Evolutionary conservation across 2,888 invertebrate genomes (phyloP), one percentile per base, ranked within the genome.

Genomic region (Polymixis flavicincta): DNA sequence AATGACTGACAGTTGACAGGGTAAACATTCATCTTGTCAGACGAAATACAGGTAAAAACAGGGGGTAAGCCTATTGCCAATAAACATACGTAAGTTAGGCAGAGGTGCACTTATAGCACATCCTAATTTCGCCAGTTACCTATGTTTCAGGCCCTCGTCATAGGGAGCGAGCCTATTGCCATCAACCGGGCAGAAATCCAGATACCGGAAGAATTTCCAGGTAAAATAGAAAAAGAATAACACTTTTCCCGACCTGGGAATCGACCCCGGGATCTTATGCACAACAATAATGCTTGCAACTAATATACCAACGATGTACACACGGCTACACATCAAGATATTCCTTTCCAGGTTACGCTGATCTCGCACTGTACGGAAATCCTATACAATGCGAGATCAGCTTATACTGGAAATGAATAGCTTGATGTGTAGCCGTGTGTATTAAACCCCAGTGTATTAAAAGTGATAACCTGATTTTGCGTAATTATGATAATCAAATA

Each of bases 1-100:
- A 81, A 81, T 55, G 65, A 66, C 65, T 50, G 74, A 57, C 69
- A 45, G n/a, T 28, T 45, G 55, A 14, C 76, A 74, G 52, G 3
- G 9, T n/a, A 78, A 42, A 37, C n/a, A 70, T 76, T 57, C 19
- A 52, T 70, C 69, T 76, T 82, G 60, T 50, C 59, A 54, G 54
- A 50, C 22, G 32, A 65, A 54, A 25, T 52, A 5, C 25, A 60
- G 3, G n/a, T 11, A 57, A 65, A 81, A 66, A 45, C 22, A 32
- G 5, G 22, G 13, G 22, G 13, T 17, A 0, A 72, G 6, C 0
- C 17, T 42, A 11, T 37, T n/a, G 3, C 11, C 25, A 17, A 17
- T 72, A 57, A 22, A 64, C 8, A 13, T 48, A 45, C 25, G 42
- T 13, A 64, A 19, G 7, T 48, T 4, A 19, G 7, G 11, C 19